Evolutionary conservation across 2,888 invertebrate species (phyloP), one percentile per base, ranked within the genome.

Genomic region (Oscheius sp.): DNA sequence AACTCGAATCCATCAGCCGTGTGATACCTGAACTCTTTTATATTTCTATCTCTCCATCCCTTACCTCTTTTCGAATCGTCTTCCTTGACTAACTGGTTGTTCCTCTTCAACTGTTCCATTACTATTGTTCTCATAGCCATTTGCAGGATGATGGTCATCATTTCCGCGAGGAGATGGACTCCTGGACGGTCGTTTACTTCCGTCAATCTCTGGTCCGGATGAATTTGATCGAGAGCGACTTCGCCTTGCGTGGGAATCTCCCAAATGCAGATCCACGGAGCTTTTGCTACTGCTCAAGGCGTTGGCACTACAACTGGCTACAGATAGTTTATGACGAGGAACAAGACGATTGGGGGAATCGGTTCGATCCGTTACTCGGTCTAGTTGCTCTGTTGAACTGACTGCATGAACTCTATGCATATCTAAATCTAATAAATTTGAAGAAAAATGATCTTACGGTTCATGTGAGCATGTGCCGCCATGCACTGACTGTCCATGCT

Each of bases 1-100:
- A 79, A 71, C 36, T 91, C 91, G 75, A 91, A 90, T 70, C 90
- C 89, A 73, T 91, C 91, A 5, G 91, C 81, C 89, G 80, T 77
- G 54, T 77, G 77, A 47, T 75, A 77, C 47, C 76, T 67, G 49
- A 41, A 56, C 14, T 17, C 9, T n/a, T n/a, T n/a, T n/a, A n/a
- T n/a, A n/a, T n/a, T n/a, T 32, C 20, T 32, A 32, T 41, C 26
- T 12, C 17, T 14, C 45, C 17, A 20, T 24, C 41, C 26, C n/a
- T 44, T 26, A 67, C 67, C 68, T 47, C 59, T 80, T 80, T 69
- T 80, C 80, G 57, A 77, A 80, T 20, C 80, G 61, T 20, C 79
- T 49, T 2, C 76, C 73, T 8, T 72, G 70, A 30, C 59, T 64
- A 5, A 56, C 26, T 0, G 71, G 71, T 2, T 63, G 71, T 5